A percentile compares a stretch with the other conserved stretches of the same genome.
phyloP scores from a whole-genome alignment of 2,888 invertebrate species.

The Invenusta paracnida region DNA sequence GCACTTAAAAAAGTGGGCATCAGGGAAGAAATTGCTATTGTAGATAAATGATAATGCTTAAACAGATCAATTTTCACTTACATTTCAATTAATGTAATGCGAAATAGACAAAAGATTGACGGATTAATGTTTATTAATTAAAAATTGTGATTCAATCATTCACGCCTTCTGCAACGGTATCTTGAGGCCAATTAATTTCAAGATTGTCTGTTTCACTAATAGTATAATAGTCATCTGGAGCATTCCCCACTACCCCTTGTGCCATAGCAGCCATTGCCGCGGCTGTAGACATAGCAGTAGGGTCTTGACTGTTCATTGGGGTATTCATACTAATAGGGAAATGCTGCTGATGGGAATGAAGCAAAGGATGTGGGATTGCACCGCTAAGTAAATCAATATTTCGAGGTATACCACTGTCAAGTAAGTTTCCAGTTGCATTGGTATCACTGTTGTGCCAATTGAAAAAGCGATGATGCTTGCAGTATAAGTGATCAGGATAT shows the following conservation, averaged over 20 bases:
- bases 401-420: neutral
- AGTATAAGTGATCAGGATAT: conserved; percentile 43
- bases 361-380: neutral
- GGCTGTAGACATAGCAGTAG: conserved; percentile 1
- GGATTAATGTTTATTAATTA: no score
- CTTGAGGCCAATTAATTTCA: conserved; percentile 44
- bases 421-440: neutral
- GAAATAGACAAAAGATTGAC: no score
- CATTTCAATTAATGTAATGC: no score
- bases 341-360: conserved; percentile 24
- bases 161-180: conserved; percentile 33
- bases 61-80: no score
- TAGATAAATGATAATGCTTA: no score
- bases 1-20: neutral
- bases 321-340: no score
- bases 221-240: conserved; percentile 38
- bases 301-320: conserved; percentile 19
- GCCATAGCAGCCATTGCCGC: conserved; percentile 23
- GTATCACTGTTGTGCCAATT: conserved; percentile 42
- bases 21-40: neutral
- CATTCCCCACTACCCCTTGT: conserved; percentile 1
- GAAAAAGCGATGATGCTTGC: conserved; percentile 42
- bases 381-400: conserved; percentile 8
- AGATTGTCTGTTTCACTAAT: conserved; percentile 42
- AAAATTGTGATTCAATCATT: conserved; percentile 8